Conservation (phyloP, 2,888 invertebrate genomes). For the Himalopsyche anomala region DNA sequence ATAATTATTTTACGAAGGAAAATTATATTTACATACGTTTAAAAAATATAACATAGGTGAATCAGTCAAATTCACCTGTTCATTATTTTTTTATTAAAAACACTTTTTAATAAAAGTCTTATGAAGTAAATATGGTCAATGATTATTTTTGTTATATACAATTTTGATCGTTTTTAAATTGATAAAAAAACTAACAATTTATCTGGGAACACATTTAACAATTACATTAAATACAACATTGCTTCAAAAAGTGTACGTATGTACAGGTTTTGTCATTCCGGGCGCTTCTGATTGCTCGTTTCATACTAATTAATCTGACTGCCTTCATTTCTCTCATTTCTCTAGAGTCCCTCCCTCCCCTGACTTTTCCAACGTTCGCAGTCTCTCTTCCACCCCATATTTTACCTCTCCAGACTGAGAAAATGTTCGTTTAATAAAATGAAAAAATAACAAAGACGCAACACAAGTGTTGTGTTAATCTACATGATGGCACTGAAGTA, state of each 20-base stretch:
- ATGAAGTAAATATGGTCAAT: no score
- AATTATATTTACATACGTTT: no score
- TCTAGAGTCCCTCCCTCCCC: background rate
- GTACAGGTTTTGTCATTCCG: background rate
- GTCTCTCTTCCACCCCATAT: background rate
- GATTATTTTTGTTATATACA: no score
- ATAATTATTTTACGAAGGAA: no score
- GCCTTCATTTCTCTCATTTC: constrained; percentile 34
- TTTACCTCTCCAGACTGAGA: background rate
- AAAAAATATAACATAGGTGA: no score
- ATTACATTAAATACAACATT: background rate
- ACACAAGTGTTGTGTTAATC: constrained; percentile 60
- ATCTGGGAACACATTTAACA: background rate
- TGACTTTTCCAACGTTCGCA: background rate
- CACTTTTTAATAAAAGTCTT: no score
- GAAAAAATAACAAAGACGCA: constrained; percentile 61
- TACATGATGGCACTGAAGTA: constrained; percentile 49
- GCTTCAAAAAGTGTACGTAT: constrained; percentile 7
- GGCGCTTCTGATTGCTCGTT: constrained; percentile 43
- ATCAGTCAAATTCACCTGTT: no score
- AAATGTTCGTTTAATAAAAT: constrained; percentile 60
- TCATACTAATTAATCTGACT: constrained; percentile 51
- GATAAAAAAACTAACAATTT: background rate
- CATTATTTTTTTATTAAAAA: no score
- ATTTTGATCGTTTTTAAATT: no score